Base-by-base conservation (phyloP, 2,888 invertebrate genomes). In the Gisinianus flammeolus region DNA sequence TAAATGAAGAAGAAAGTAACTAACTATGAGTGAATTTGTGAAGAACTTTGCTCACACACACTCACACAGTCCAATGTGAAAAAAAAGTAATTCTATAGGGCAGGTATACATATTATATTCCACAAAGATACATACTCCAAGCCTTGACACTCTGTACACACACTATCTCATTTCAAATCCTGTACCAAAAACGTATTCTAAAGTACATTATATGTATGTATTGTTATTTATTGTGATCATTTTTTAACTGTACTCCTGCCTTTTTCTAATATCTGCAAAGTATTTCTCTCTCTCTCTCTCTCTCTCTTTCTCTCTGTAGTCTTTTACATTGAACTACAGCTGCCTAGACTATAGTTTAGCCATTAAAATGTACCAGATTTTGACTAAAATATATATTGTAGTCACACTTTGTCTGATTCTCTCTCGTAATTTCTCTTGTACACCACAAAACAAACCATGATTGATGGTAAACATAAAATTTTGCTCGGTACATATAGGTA, bases 401-500 rank as follows among this genome's bases (percentile, higher is more conserved):
- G 22, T 64, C 26, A 64, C 64, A 64, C 26, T 64, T 30, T 64
- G 44, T 52, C n/a, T n/a, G 69, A 35, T 26, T 3, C 16, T 69
- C 24, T 54, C 16, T 52, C 28, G 28, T 70, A 10, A 54, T 70
- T 70, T 70, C 54, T 26, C 70, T 67, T 67, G 30, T 31, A 28
- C 26, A 70, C 70, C 70, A 54, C 70, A 70, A 44, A 70, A 54
- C 70, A 70, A 44, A 70, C 70, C 70, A 70, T 70, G 28, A 24
- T 28, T 44, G 70, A 70, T 70, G 56, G 64, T 64, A 30, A 64
- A 64, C 64, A 64, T 64, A 16, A 64, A 64, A 44, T 44, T 44
- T 12, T 19, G n/a, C n/a, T n/a, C n/a, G n/a, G n/a, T n/a, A n/a
- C n/a, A n/a, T n/a, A n/a, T n/a, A n/a, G n/a, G n/a, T n/a, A n/a